Conservation (phyloP, 2,797 vertebrate genomes). For the Hemitrygon akajei region DNA sequence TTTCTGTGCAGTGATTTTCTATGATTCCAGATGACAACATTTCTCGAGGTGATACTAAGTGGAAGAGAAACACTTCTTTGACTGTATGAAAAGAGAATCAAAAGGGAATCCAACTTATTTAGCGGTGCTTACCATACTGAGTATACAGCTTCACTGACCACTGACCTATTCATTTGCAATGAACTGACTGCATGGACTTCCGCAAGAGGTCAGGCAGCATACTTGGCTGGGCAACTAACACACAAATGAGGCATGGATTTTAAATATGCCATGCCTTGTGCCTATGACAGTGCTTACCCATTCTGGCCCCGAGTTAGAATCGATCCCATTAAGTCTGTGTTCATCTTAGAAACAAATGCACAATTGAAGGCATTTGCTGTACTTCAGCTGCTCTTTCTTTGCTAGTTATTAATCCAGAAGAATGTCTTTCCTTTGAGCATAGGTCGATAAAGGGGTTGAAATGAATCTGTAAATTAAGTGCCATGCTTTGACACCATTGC, state of each 20-base stretch:
- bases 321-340: background rate
- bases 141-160: background rate
- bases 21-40: background rate
- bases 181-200: no score
- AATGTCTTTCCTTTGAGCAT: background rate
- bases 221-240: background rate
- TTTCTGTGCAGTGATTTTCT: background rate
- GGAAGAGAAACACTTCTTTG: background rate
- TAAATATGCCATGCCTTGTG: no score
- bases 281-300: background rate
- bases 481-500: conserved; percentile 14
- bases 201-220: background rate
- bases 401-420: background rate
- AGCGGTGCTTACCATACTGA: background rate
- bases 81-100: background rate
- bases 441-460: background rate
- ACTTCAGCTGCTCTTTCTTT: background rate
- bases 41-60: background rate
- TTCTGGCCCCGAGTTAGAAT: background rate
- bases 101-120: background rate
- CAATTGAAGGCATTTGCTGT: background rate
- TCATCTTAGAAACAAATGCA: background rate
- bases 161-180: background rate
- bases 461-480: background rate
- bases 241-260: background rate